These are phyloP conservation scores for Drosophila lini DNA, from an alignment of 1,140 invertebrate species.

Conservation along the genomic window DNA sequence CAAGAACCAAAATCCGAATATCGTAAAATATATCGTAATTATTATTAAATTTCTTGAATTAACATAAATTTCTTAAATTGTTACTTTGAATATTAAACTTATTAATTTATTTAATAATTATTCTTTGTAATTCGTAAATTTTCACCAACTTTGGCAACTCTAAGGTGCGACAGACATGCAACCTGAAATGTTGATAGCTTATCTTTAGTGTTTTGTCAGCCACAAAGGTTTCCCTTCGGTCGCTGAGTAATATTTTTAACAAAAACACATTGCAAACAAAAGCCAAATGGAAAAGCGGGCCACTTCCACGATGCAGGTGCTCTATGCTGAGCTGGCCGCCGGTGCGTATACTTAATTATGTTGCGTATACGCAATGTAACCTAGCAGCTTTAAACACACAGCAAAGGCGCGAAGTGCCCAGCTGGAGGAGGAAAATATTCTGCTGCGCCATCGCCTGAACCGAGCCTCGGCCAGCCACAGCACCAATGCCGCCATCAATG, in stretches of 20 bases:
- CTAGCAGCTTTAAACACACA: conserved; percentile 15
- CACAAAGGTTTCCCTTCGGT: not conserved
- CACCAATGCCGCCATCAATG: conserved; percentile 52
- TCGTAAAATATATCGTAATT: conserved; percentile 16
- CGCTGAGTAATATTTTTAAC: conserved; percentile 28
- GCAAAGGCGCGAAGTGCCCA: conserved; percentile 59
- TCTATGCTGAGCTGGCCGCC: conserved; percentile 64
- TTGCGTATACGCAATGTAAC: conserved; percentile 5
- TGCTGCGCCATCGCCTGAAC: conserved; percentile 64
- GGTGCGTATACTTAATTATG: conserved; percentile 55
- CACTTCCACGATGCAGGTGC: conserved; percentile 55
- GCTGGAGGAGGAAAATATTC: conserved; percentile 73
- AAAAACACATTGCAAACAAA: conserved; percentile 3
- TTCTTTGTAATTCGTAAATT: not conserved
- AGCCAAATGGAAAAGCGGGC: conserved; percentile 55
- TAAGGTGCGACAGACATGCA: not conserved
- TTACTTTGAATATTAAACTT: not conserved
- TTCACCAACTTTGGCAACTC: conserved; percentile 7
- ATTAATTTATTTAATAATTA: not conserved
- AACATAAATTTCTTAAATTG: no score
- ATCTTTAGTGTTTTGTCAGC: conserved; percentile 45
- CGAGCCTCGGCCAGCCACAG: conserved; percentile 44
- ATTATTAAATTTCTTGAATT: no score
- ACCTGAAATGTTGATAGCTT: conserved; percentile 52
- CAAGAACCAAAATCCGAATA: not conserved